Conservation (phyloP, 2,888 invertebrate genomes). For the Platynereis dumerilii region DNA sequence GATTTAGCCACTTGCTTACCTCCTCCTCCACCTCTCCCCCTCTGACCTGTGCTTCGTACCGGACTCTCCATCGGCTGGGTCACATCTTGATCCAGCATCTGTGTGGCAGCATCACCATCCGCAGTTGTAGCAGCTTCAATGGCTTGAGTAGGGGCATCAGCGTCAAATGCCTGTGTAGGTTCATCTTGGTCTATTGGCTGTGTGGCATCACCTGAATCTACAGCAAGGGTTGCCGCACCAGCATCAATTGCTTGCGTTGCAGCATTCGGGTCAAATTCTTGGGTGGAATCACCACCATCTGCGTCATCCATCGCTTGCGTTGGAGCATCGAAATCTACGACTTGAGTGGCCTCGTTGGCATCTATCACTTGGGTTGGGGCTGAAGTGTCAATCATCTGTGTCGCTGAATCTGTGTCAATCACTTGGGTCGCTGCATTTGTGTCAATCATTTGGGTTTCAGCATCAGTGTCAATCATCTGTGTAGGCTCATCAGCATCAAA, state of each 20-base stretch:
- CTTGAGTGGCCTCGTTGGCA: conserved; percentile 9
- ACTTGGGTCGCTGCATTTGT: conserved; percentile 5
- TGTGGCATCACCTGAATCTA: background rate
- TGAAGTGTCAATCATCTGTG: too few species aligned
- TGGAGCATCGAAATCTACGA: background rate
- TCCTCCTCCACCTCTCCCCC: too few species aligned
- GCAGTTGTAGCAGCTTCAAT: background rate
- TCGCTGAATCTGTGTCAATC: background rate
- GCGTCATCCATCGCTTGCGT: background rate
- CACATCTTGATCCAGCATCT: background rate
- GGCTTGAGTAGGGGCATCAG: too few species aligned
- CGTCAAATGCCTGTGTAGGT: background rate
- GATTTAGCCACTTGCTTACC: too few species aligned
- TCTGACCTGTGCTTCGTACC: too few species aligned
- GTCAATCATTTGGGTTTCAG: conserved; percentile 11
- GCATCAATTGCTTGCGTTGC: conserved; percentile 8
- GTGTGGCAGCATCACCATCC: conserved; percentile 6
- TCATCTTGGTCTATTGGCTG: background rate
- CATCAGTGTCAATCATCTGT: conserved; percentile 10
- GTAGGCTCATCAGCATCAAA: conserved; percentile 8
- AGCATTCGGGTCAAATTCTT: background rate
- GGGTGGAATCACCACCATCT: background rate
- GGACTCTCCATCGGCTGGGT: too few species aligned
- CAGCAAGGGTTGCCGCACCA: background rate
- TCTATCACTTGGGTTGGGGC: background rate